phyloP scores from a whole-genome alignment of 2,888 invertebrate genomes.

The Synanthedon vespiformis region DNA sequence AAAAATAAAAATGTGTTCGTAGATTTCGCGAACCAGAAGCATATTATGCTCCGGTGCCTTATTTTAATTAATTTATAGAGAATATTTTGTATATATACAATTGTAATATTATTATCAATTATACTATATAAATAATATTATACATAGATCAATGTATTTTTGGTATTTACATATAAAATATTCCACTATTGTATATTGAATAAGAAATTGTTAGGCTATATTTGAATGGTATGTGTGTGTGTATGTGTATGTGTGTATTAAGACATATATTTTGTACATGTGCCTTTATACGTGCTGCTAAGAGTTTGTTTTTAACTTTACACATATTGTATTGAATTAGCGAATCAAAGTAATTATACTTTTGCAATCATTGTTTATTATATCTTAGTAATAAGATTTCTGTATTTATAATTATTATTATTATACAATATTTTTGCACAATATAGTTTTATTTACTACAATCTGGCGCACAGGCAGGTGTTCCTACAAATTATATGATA shows the following conservation, averaged over 20 bases:
- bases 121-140: conserved; percentile 1
- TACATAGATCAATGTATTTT: conserved; percentile 11
- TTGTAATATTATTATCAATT: conserved; percentile 3
- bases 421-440: conserved; percentile 65
- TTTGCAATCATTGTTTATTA: conserved; percentile 46
- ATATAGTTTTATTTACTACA: conserved; percentile 15
- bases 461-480: not conserved
- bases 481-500: no score
- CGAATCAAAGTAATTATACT: conserved; percentile 14
- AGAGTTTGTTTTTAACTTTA: conserved; percentile 32
- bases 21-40: conserved; percentile 22
- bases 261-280: conserved; percentile 25
- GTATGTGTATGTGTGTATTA: not conserved
- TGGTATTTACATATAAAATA: conserved; percentile 22
- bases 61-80: conserved; percentile 9
- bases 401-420: conserved; percentile 56
- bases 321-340: conserved; percentile 43
- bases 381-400: conserved; percentile 27
- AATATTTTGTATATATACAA: conserved; percentile 16
- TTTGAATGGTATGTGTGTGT: not conserved
- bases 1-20: conserved; percentile 9
- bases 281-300: conserved; percentile 56
- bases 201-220: not conserved
- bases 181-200: conserved; percentile 12
- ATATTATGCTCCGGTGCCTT: conserved; percentile 40